Base-by-base conservation (phyloP, 2,888 invertebrate species). In the Drosophila anomalata region DNA sequence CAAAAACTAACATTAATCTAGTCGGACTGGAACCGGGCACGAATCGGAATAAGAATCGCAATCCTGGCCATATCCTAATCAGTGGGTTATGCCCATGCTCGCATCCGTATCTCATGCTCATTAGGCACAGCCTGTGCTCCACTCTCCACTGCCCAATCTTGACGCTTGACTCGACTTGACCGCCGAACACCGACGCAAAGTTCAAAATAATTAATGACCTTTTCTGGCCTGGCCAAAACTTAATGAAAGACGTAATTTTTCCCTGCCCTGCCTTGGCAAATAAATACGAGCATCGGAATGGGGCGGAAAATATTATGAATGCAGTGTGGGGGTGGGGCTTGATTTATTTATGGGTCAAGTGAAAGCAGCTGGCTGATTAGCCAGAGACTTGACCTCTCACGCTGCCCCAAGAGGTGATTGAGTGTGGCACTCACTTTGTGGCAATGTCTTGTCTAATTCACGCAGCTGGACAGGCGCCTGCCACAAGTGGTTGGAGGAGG, bases 171-270 rank as follows among this genome's bases (percentile, higher is more conserved):
- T 22, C 56, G 68, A 78, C 81, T 80, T 81, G 86, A 79, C 85
- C 85, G 69, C 78, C 11, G 20, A 42, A 42, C 20, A 42, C 41
- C 72, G 73, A 68, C 58, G 55, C 62, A 77, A 81, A 89, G 90
- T 90, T 90, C 90, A 89, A 88, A 90, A 83, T 90, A 90, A 90
- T 90, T 90, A 90, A 90, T 90, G 90, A 89, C 90, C 90, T 83
- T 62, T 73, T 48, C 29, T 29, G 29, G 44, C 44, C 11, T 17
- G 70, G 53, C 73, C 87, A 81, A 89, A 82, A 85, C 80, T 89
- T 89, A 90, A 90, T 90, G 89, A 90, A 90, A 89, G 84, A 78
- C 79, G 86, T 85, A 86, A 89, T 88, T 86, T 87, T 76, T 72
- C 70, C 76, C 44, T 52, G 61, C 36, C 48, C 47, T 52, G 61